Evolutionary conservation across 2,113 vertebrate species (phyloP).

Genomic region (Axis porcinus): DNA sequence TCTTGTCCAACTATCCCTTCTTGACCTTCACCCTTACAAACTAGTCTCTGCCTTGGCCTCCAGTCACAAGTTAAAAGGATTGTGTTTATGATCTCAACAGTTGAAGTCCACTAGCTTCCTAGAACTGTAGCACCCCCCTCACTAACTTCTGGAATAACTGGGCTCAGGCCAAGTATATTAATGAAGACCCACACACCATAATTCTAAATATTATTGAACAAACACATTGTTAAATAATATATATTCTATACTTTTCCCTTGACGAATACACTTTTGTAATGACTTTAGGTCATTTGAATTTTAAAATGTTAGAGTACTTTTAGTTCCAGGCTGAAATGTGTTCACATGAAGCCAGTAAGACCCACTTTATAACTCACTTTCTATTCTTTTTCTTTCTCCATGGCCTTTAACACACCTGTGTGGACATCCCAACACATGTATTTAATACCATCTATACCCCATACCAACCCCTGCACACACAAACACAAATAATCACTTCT

Average conservation of each 20-base stretch:
- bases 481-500: not conserved
- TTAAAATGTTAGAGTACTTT: not conserved
- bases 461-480: accelerated
- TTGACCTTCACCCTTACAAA: not conserved
- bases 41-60: not conserved
- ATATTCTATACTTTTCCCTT: not conserved
- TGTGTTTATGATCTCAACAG: not conserved
- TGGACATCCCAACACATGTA: not conserved
- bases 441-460: not conserved
- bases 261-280: not conserved
- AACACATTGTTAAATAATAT: not conserved
- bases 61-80: not conserved
- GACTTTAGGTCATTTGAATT: not conserved
- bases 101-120: not conserved
- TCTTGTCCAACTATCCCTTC: not conserved
- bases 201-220: not conserved
- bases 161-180: not conserved
- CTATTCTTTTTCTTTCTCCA: not conserved
- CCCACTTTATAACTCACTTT: not conserved
- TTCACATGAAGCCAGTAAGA: not conserved
- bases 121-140: not conserved
- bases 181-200: not conserved
- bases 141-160: not conserved
- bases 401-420: not conserved
- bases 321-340: not conserved